Evolutionary conservation across 2,113 vertebrate genomes (phyloP).

Genomic region (Lutjanus erythropterus): DNA sequence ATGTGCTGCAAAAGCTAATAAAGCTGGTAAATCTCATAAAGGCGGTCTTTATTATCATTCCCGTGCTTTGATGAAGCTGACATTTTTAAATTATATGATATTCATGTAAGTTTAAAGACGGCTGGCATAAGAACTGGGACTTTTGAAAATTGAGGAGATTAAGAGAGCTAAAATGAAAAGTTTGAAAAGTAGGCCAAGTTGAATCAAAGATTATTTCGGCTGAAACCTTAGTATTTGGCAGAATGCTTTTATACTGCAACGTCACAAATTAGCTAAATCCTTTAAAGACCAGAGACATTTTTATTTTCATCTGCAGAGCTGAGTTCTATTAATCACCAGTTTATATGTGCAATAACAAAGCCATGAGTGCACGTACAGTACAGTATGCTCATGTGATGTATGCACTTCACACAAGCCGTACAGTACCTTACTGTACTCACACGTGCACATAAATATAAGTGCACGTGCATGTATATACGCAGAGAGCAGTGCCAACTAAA

Average conservation of each 20-base stretch:
- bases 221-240: conserved; percentile 43
- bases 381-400: not conserved
- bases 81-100: conserved; percentile 22
- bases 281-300: conserved; percentile 31
- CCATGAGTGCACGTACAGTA: conserved; percentile 10
- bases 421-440: not conserved
- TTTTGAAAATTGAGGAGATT: conserved; percentile 42
- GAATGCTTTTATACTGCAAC: conserved; percentile 4
- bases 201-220: conserved; percentile 36
- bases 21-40: conserved; percentile 21
- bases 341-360: conserved; percentile 47
- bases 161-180: conserved; percentile 33
- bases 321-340: conserved; percentile 43
- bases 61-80: conserved; percentile 23
- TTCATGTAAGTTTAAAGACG: conserved; percentile 22
- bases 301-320: conserved; percentile 39
- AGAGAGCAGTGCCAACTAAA: conserved; percentile 28
- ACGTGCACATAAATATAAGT: not conserved
- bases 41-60: conserved; percentile 12
- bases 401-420: not conserved
- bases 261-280: conserved; percentile 52
- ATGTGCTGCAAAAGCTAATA: not conserved
- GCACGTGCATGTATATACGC: not conserved
- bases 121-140: conserved; percentile 28
- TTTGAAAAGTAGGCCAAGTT: conserved; percentile 34